phyloP scores from a whole-genome alignment of 1,140 invertebrate genomes.

The Heliconius eleuchia region DNA sequence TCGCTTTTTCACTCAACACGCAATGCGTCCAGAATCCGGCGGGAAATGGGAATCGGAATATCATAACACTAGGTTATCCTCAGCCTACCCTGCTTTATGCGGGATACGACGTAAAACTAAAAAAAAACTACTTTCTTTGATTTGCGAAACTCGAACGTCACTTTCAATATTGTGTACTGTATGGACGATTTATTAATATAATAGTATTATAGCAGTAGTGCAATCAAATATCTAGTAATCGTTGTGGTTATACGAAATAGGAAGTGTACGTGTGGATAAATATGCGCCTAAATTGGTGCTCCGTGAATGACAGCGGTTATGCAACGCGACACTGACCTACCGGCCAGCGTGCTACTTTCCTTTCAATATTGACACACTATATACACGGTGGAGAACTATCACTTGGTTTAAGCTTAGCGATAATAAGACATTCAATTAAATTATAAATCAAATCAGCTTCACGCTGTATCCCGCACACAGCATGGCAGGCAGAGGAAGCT shows the following conservation, averaged over 20 bases:
- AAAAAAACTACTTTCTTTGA: neutral
- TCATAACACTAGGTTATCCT: too few relatives aligned
- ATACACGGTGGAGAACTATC: constrained; percentile 48
- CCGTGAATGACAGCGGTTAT: constrained; percentile 66
- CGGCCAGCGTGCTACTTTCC: constrained; percentile 70
- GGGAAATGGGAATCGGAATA: too few relatives aligned
- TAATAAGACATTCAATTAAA: neutral
- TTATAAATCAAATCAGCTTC: neutral
- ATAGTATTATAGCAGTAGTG: neutral
- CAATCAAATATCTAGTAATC: constrained; percentile 16
- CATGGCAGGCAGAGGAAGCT: too few relatives aligned
- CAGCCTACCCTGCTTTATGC: too few relatives aligned
- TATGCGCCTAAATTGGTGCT: constrained; percentile 47
- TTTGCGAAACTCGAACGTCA: neutral
- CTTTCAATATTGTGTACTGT: neutral
- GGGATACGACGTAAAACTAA: too few relatives aligned
- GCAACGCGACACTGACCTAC: constrained; percentile 78
- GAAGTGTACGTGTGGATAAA: constrained; percentile 46
- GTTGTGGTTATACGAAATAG: constrained; percentile 42
- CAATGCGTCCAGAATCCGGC: too few relatives aligned
- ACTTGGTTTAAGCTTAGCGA: neutral
- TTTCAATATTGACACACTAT: constrained; percentile 77
- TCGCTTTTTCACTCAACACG: too few relatives aligned
- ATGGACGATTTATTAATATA: neutral
- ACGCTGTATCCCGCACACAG: too few relatives aligned